Percentiles rank a stretch among this genome's conserved stretches.
Conservation (phyloP, 2,888 invertebrate genomes). For the Ormyrus pomaceus region DNA sequence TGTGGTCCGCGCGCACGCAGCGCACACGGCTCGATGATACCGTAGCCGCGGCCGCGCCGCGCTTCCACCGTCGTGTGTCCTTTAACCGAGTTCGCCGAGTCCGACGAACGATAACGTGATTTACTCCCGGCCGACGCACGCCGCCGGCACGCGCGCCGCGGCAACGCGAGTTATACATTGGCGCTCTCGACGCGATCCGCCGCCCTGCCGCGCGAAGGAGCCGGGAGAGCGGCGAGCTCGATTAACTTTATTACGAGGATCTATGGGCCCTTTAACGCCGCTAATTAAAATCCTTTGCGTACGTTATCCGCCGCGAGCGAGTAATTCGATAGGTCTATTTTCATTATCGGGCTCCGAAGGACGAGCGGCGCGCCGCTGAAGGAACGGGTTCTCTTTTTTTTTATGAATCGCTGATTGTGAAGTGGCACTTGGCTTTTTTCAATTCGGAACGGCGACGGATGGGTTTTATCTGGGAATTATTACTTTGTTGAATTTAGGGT, state of each 20-base stretch:
- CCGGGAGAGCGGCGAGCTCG: background rate
- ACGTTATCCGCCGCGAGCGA: slow-evolving; percentile 22
- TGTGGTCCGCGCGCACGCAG: background rate
- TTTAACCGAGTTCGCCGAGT: background rate
- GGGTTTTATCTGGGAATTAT: no score
- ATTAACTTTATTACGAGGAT: slow-evolving; percentile 48
- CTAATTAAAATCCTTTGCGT: slow-evolving; percentile 50
- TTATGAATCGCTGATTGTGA: no score
- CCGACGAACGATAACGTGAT: slow-evolving; percentile 34
- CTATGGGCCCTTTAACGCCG: slow-evolving; percentile 23
- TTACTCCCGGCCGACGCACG: background rate
- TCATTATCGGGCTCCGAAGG: background rate
- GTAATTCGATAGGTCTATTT: slow-evolving; percentile 35
- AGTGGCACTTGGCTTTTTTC: no score
- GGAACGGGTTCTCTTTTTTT: background rate
- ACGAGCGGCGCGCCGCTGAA: background rate
- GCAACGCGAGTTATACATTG: background rate
- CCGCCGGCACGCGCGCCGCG: background rate
- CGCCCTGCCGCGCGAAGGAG: no score
- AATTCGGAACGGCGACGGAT: no score
- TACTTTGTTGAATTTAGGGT: no score
- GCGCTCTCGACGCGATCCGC: background rate
- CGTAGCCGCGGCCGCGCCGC: no score
- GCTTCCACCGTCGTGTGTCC: no score
- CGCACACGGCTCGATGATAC: background rate